Evolutionary conservation across 2,797 vertebrate genomes (phyloP), one percentile per base, ranked within the genome.

Genomic region (Anguilla pacifica): DNA sequence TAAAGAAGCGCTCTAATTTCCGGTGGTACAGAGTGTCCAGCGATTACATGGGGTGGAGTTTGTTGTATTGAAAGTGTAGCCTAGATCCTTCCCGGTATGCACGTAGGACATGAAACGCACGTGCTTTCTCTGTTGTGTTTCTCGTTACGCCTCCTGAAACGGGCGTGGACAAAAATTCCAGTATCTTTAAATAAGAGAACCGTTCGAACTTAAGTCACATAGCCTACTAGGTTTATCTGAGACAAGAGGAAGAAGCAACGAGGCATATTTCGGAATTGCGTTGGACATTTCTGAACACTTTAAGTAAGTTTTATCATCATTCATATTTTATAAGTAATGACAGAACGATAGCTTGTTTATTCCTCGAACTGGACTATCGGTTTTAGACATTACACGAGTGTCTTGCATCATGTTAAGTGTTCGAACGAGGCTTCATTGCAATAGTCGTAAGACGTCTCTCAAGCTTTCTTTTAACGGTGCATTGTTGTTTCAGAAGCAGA

Each of bases 71-170:
- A 43, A 39, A 43, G 39, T 57, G 15, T 31, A 31, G 35, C 43
- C 43, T 46, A 46, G 43, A 17, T 79, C 46, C 51, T 74, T 39
- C 59, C 57, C 28, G 57, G 53, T 55, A 55, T 1, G 57, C 77
- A 39, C 81, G 25, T 74, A 11, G 28, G 3, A 17, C 67, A 72
- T 49, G 61, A 43, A 59, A 39, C 28, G 9, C n/a, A 57, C 55
- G 43, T 17, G 28, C 67, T 77, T 15, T 11, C 55, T 17, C 28
- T 11, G 83, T 93, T 88, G 93, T 95, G 93, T 95, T 95, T 95
- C 94, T 90, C 91, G 95, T 90, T 0, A 7, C 3, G 19, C 0
- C 43, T 39, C 31, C 13, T 6, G 0, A 2, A 55, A 90, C 93
- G 94, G 94, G 95, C 28, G 95, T 94, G 64, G 57, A 88, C 90